Base-by-base conservation (phyloP, 2,888 invertebrate species). In the Dromius quadrimaculatus region DNA sequence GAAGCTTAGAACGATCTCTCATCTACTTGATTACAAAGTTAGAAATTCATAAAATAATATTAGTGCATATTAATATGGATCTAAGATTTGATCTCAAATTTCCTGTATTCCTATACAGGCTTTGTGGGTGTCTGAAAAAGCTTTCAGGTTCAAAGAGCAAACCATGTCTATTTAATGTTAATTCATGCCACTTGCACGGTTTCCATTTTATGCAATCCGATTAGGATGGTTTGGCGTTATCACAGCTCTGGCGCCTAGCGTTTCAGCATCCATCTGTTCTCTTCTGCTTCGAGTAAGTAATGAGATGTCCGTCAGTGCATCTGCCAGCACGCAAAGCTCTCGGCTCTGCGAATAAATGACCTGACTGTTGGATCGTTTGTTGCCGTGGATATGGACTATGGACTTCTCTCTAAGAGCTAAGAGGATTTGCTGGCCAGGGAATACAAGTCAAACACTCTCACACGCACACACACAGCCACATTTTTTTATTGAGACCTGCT, bases 281-380 rank as follows among this genome's bases (percentile, higher is more conserved):
- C 54, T n/a, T 17, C 41, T 32, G 47, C 32, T 36, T 32, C 32
- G 59, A 45, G 66, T 68, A 68, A 68, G 68, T 68, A 68, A 68
- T 68, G 68, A 68, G 68, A 68, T 59, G 68, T 68, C 68, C 68
- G 68, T 68, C 68, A 68, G 59, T 34, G 62, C 62, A 65, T 65
- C 65, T 65, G 65, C 66, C 19, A 57, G 43, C 66, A 68, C 66
- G 66, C 66, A 68, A 59, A 68, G 59, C 59, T 45, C 57, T 57
- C 41, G 43, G 50, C 36, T 38, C 38, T 38, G 11, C 59, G 59
- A 59, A 68, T 68, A 68, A 68, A 68, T 68, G 68, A 68, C 59
- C 59, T 43, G 68, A 43, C 68, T 68, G 68, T 23, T 43, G 59
- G 68, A 43, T 68, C 57, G 68, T 68, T 68, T 68, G 68, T 68